Evolutionary conservation across 2,113 vertebrate species (phyloP), one percentile per base, ranked within the genome.

Genomic region (Pelodiscus sinensis): DNA sequence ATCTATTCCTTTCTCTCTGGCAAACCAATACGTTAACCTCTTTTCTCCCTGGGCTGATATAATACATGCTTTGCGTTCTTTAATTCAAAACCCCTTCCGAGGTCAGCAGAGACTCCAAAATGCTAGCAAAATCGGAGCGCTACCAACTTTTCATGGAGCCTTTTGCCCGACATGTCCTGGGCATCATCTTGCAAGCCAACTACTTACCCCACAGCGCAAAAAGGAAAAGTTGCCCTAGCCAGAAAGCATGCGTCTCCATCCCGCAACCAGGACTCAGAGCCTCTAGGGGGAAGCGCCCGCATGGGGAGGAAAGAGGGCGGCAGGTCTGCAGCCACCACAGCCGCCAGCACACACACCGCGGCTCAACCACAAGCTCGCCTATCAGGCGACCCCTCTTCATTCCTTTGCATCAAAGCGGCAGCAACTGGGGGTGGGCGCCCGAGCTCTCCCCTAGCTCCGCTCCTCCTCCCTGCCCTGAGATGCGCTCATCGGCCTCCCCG

Each of bases 121-220:
- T 16, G 62, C 65, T 10, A 21, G 18, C 10, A 19, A 71, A 16
- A 21, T 11, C 19, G n/a, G 65, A 19, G 18, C 9, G 31, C 65
- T 71, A 21, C 8, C 8, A 35, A 21, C 65, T 71, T 35, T 31
- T 35, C 31, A 31, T 4, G 29, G 31, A 9, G 65, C 65, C 35
- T 35, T 50, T 77, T 27, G 24, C 54, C 29, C 52, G 11, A 50
- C 22, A 3, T 21, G 6, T 1, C 5, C 35, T 31, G n/a, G 21
- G 16, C 24, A 25, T 54, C 77, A 10, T 3, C 77, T 51, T 14
- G 50, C 44, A 18, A 29, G 50, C 29, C 51, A 5, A 8, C n/a
- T n/a, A 52, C 94, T 95, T 38, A 96, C 96, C 95, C 62, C 92
- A 95, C 15, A 95, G 80, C 52, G 79, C 89, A 52, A 94, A 57